Conservation (phyloP, 1,140 invertebrate genomes). For the Polyergus mexicanus region DNA sequence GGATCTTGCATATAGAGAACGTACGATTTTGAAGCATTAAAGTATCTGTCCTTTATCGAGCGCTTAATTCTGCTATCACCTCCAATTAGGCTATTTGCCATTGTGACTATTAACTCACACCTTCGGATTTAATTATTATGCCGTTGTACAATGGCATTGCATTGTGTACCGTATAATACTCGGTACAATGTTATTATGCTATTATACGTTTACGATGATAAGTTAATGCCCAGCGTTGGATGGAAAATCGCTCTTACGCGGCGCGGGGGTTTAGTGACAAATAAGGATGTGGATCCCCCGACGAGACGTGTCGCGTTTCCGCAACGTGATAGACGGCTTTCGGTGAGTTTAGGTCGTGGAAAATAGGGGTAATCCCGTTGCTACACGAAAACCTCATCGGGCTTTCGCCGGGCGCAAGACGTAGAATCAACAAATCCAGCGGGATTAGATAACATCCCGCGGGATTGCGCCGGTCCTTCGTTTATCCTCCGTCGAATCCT, state of each 20-base stretch:
- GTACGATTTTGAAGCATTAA: background rate
- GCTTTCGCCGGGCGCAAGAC: conserved; percentile 74
- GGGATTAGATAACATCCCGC: conserved; percentile 77
- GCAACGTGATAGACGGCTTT: conserved; percentile 23
- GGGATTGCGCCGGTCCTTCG: conserved; percentile 75
- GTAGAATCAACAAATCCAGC: conserved; percentile 75
- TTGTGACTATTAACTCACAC: conserved; percentile 57
- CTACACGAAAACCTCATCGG: conserved; percentile 81
- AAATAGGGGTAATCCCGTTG: conserved; percentile 76
- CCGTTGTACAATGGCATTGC: conserved; percentile 20
- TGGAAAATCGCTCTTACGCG: background rate
- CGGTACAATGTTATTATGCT: conserved; percentile 33
- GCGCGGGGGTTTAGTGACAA: conserved; percentile 3
- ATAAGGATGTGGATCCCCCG: conserved; percentile 10
- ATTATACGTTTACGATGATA: conserved; percentile 48
- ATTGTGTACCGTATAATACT: conserved; percentile 17
- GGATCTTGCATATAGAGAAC: background rate
- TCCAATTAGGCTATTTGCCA: conserved; percentile 38
- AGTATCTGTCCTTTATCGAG: conserved; percentile 3
- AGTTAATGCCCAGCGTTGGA: conserved; percentile 36
- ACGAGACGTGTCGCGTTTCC: conserved; percentile 19
- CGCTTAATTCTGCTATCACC: conserved; percentile 29
- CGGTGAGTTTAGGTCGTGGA: conserved; percentile 59
- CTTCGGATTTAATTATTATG: conserved; percentile 61
- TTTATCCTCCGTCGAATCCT: conserved; percentile 70